Base-by-base conservation (phyloP, 2,113 vertebrate genomes). In the Pongo abelii region DNA sequence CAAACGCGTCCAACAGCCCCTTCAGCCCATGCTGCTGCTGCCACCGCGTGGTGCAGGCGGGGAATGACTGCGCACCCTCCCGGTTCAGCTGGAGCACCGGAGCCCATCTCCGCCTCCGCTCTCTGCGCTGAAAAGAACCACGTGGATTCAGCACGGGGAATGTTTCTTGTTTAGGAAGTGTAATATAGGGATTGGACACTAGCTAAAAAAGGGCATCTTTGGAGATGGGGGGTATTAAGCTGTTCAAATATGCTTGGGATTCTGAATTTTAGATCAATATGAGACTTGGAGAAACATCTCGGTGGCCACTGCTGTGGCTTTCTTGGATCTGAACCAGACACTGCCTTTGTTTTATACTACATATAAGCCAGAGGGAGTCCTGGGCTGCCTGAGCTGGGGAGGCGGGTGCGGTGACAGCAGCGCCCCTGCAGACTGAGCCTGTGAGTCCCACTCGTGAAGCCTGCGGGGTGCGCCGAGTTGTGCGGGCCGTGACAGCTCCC, bases 381-480 rank as follows among this genome's bases (percentile, higher is more conserved):
- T 8, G 17, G 55, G 43, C 13, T 23, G 14, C 40, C 0, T 10
- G 27, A 12, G 18, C 67, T 14, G 30, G 38, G 35, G 43, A 38
- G 27, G n/a, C 0, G 2, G 8, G 4, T 13, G 27, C 7, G 18
- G 30, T 17, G 79, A 43, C 40, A 3, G 13, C 0, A 14, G 38
- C 2, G 12, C 46, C 38, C 9, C 75, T 11, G 3, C 80, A 11
- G 10, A 70, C 40, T 22, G n/a, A 32, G 14, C n/a, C 52, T 30
- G 50, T 0, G 14, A 64, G 0, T 14, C 52, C 20, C 40, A 8
- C 16, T 13, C 13, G 2, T 1, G 13, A 64, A 17, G 40, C 3
- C 40, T 13, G 5, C 25, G 7, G 40, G 38, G 12, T 8, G 74
- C 6, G 1, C 40, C 25, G 12, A 8, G 70, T 35, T 48, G 35